Percentiles rank a stretch among this genome's conserved stretches.
Evolutionary conservation across 1,140 invertebrate species (phyloP).

Genomic region (Polypedilum vanderplanki): DNA sequence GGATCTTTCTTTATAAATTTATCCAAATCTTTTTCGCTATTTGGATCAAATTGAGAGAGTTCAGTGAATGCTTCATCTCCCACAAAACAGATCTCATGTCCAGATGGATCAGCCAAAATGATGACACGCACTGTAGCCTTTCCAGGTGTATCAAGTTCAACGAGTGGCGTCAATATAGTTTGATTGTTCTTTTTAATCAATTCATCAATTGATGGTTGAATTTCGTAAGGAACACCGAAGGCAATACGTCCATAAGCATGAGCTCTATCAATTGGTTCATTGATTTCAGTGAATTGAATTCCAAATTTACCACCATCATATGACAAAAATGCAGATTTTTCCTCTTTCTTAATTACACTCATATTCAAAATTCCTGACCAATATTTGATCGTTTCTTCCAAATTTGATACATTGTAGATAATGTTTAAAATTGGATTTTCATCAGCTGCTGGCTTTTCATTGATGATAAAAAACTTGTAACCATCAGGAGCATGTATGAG

Average conservation of each 20-base stretch:
- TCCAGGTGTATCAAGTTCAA: constrained; percentile 88
- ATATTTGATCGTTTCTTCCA: constrained; percentile 68
- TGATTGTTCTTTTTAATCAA: constrained; percentile 63
- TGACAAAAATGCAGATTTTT: constrained; percentile 56
- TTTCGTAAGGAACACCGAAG: constrained; percentile 72
- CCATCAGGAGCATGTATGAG: constrained; percentile 77
- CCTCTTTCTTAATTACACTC: constrained; percentile 56
- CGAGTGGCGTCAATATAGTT: constrained; percentile 78
- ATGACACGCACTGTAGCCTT: constrained; percentile 94
- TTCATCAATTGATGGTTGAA: constrained; percentile 67
- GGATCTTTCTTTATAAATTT: constrained; percentile 57
- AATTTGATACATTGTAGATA: constrained; percentile 67
- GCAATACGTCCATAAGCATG: constrained; percentile 93
- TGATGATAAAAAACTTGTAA: constrained; percentile 76
- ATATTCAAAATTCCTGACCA: constrained; percentile 75
- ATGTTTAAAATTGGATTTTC: constrained; percentile 80
- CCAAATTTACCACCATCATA: constrained; percentile 69
- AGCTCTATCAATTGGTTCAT: constrained; percentile 70
- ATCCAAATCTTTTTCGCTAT: constrained; percentile 71
- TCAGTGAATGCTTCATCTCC: constrained; percentile 89
- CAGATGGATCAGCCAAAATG: constrained; percentile 93
- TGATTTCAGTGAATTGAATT: constrained; percentile 65
- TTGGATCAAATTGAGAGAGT: constrained; percentile 79
- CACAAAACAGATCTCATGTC: constrained; percentile 98
- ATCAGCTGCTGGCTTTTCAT: constrained; percentile 58